A percentile compares a stretch with the other conserved stretches of the same genome.
phyloP scores from a whole-genome alignment of 1,140 invertebrate genomes.

The Ridgeia piscesae region DNA sequence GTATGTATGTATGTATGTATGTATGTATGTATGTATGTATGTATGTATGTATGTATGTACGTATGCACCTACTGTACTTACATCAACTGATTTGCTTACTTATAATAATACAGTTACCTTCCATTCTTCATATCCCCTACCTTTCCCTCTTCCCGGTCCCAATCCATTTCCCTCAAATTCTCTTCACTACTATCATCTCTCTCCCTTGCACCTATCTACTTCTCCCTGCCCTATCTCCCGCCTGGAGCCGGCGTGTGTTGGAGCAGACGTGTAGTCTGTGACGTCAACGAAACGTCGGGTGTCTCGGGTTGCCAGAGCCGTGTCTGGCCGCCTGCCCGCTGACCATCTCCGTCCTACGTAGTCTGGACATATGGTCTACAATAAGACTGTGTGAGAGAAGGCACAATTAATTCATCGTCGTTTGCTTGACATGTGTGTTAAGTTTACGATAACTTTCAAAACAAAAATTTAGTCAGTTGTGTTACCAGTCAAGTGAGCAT shows the following conservation, averaged over 20 bases:
- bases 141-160: background rate
- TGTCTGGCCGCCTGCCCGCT: background rate
- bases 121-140: too few relatives aligned
- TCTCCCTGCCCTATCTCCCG: background rate
- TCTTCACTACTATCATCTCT: background rate
- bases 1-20: background rate
- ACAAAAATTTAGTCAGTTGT: background rate
- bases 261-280: background rate
- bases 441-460: background rate
- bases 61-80: too few relatives aligned
- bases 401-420: too few relatives aligned
- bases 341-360: background rate
- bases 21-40: background rate
- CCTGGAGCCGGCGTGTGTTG: background rate
- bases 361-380: background rate
- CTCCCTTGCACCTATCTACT: background rate
- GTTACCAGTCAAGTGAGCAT: background rate
- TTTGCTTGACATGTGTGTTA: background rate
- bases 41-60: too few relatives aligned
- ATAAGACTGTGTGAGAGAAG: background rate
- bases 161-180: background rate
- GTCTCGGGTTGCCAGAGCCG: background rate
- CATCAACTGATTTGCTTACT: too few relatives aligned
- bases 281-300: background rate
- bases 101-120: too few relatives aligned